These are phyloP conservation scores for Phorcus lineatus DNA, from an alignment of 2,888 invertebrate genomes.

Conservation along the genomic window DNA sequence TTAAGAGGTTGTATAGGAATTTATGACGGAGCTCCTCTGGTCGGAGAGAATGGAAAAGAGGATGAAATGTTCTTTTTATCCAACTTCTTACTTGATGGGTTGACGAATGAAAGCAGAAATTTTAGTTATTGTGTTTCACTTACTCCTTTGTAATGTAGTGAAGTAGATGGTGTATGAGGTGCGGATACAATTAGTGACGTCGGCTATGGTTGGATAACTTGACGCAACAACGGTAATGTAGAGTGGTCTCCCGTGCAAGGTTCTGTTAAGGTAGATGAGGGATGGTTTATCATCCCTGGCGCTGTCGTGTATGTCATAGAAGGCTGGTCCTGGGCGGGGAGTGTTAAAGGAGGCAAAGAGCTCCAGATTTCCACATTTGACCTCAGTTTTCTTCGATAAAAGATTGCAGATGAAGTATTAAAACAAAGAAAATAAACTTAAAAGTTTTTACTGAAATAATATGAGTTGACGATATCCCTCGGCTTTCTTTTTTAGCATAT, in stretches of 20 bases:
- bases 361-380: conserved; percentile 34
- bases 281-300: conserved; percentile 32
- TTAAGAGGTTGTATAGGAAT: too few species aligned
- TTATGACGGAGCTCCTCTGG: too few species aligned
- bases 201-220: background rate
- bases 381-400: conserved; percentile 22
- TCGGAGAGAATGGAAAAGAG: too few species aligned
- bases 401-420: too few species aligned
- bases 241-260: conserved; percentile 32
- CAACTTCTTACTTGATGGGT: too few species aligned
- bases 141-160: background rate
- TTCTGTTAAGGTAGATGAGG: conserved; percentile 17
- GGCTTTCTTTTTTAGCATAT: too few species aligned
- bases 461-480: too few species aligned
- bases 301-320: conserved; percentile 29
- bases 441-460: too few species aligned
- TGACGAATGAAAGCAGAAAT: too few species aligned
- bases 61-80: too few species aligned
- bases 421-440: too few species aligned
- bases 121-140: background rate
- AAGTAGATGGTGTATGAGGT: background rate
- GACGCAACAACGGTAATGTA: conserved; percentile 26
- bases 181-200: background rate
- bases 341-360: conserved; percentile 37
- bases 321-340: conserved; percentile 39